Evolutionary conservation across 2,888 invertebrate genomes (phyloP).

Genomic region (Erpobdella octoculata): DNA sequence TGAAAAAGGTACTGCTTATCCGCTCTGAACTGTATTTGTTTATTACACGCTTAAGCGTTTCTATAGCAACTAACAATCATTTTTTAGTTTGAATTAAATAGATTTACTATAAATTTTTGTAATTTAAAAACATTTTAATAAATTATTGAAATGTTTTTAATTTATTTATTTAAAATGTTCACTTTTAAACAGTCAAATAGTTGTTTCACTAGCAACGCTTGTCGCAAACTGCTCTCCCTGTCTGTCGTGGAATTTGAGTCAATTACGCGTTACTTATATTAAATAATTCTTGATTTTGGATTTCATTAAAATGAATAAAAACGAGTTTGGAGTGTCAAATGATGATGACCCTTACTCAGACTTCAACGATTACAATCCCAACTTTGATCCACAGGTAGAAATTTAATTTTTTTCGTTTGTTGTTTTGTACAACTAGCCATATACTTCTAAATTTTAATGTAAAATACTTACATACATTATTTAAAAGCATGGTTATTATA

Average conservation of each 20-base stretch:
- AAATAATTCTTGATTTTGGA: no score
- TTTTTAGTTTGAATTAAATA: neutral
- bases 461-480: neutral
- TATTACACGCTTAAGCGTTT: neutral
- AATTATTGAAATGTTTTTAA: neutral
- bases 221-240: no score
- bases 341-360: slow-evolving; percentile 9
- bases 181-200: neutral
- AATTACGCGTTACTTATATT: no score
- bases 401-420: neutral
- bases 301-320: neutral
- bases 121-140: neutral
- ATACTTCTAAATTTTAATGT: neutral
- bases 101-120: neutral
- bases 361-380: slow-evolving; percentile 7
- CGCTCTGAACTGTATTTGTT: no score
- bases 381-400: slow-evolving; percentile 19
- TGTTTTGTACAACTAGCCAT: no score
- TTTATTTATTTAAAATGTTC: neutral
- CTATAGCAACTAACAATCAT: neutral
- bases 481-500: no score
- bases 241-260: no score
- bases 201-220: neutral
- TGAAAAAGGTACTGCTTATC: no score
- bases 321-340: neutral